These are phyloP conservation scores for Emmelina monodactyla DNA, from an alignment of 2,888 invertebrate genomes.

Conservation along the genomic window DNA sequence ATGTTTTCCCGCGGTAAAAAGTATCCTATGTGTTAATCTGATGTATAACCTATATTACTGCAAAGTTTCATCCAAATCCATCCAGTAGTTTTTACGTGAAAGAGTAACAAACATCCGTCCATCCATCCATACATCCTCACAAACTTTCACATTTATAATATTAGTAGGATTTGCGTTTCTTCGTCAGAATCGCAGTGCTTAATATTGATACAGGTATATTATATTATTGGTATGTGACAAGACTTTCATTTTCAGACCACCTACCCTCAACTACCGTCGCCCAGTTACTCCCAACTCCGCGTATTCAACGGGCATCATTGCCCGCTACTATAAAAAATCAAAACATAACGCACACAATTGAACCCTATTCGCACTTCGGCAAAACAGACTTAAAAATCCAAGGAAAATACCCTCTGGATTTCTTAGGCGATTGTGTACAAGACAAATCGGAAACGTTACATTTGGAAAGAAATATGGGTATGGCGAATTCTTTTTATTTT, in stretches of 20 bases:
- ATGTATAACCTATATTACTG: too few species aligned
- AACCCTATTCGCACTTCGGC: conserved; percentile 27
- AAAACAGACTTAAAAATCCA: conserved; percentile 26
- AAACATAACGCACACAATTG: conserved; percentile 33
- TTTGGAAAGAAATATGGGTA: conserved; percentile 34
- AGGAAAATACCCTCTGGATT: conserved; percentile 21
- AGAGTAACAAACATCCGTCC: too few species aligned
- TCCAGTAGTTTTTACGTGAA: too few species aligned
- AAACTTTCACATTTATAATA: too few species aligned
- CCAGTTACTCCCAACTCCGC: conserved; percentile 64
- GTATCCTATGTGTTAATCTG: too few species aligned
- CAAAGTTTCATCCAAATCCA: too few species aligned
- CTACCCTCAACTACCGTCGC: conserved; percentile 63
- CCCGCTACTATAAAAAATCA: conserved; percentile 45
- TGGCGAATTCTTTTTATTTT: conserved; percentile 35
- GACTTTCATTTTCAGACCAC: conserved; percentile 66
- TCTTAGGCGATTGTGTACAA: conserved; percentile 29
- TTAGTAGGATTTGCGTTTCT: too few species aligned
- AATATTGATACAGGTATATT: too few species aligned
- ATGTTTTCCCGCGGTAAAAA: too few species aligned
- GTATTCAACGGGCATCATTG: conserved; percentile 67
- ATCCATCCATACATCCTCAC: too few species aligned
- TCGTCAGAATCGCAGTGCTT: too few species aligned
- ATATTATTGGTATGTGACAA: too few species aligned
- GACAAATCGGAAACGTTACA: conserved; percentile 23